A percentile compares a stretch with the other conserved stretches of the same genome.
Conservation (phyloP, 2,113 vertebrate species). For the Myanophis thanlyinensis region DNA sequence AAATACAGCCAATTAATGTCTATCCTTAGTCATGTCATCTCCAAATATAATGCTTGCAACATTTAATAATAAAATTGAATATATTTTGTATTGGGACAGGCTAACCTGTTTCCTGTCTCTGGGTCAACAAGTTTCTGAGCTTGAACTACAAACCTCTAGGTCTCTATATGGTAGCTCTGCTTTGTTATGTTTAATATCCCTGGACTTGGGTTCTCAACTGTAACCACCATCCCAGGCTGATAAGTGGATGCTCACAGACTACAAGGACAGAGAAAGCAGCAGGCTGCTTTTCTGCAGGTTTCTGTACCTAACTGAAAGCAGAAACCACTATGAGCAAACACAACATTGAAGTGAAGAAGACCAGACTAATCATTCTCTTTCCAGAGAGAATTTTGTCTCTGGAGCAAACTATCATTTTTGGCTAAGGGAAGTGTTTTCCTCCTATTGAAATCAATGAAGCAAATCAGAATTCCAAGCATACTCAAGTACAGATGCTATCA, state of each 20-base stretch:
- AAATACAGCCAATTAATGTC: not conserved
- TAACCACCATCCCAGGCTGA: not conserved
- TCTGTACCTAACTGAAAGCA: slow-evolving; percentile 31
- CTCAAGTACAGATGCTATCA: no score
- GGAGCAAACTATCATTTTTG: no score
- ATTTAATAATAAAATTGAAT: not conserved
- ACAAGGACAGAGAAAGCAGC: not conserved
- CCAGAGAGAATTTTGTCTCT: no score
- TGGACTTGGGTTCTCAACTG: no score
- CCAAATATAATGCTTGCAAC: not conserved
- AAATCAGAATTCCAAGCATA: no score
- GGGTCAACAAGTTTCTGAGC: not conserved
- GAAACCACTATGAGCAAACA: slow-evolving; percentile 46
- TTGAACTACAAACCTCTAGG: not conserved
- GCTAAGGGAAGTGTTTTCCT: no score
- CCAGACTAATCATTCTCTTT: no score
- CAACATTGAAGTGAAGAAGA: slow-evolving; percentile 13
- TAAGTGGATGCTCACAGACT: not conserved
- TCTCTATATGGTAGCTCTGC: not conserved
- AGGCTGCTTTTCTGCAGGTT: not conserved
- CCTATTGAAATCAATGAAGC: no score
- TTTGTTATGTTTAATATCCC: no score
- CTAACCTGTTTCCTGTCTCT: no score
- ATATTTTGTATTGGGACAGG: not conserved
- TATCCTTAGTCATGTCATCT: not conserved